Base-by-base conservation (phyloP, 1,140 invertebrate species). In the Anthonomus grandis region DNA sequence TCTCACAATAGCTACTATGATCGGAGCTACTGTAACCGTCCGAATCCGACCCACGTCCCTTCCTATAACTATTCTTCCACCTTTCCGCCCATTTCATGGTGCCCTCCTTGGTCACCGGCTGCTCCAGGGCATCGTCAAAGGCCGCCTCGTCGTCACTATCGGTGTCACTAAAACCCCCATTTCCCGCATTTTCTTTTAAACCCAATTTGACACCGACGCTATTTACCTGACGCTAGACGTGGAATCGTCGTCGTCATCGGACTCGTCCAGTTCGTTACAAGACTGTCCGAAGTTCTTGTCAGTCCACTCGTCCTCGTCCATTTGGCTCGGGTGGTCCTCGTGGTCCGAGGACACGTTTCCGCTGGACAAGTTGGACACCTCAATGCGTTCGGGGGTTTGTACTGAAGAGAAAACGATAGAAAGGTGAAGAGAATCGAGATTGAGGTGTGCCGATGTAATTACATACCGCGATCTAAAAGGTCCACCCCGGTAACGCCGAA, bases 301-400 rank as follows among this genome's bases (percentile, higher is more conserved):
- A 1, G 91, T 94, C 91, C 90, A 94, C 73, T 94, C 91, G 67
- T 94, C 91, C 71, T 95, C 91, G 68, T 94, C 91, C 72, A 93
- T 91, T 74, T 90, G 88, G 64, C 84, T 82, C 10, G 86, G 81
- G 1, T 83, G 78, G 64, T 88, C 86, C 53, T 89, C 86, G 41
- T 84, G 78, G 61, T 86, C 79, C n/a, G 84, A 78, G 73, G 80
- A 65, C 71, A 81, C 64, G 71, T 84, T 19, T 76, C 74, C 84
- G 60, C 79, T 79, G 49, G 81, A 76, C 24, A 79, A 75, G 71
- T 84, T 85, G 59, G 83, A 78, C 77, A 90, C 90, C 75, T 90
- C 89, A 68, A 92, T 89, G 64, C 92, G 74, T 68, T 95, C 92
- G 0, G 90, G 90, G 12, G 88, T 92, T 73, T 81, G 77, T 10